Evolutionary conservation across 2,113 vertebrate species (phyloP).

Genomic region (Hemichromis elongatus): DNA sequence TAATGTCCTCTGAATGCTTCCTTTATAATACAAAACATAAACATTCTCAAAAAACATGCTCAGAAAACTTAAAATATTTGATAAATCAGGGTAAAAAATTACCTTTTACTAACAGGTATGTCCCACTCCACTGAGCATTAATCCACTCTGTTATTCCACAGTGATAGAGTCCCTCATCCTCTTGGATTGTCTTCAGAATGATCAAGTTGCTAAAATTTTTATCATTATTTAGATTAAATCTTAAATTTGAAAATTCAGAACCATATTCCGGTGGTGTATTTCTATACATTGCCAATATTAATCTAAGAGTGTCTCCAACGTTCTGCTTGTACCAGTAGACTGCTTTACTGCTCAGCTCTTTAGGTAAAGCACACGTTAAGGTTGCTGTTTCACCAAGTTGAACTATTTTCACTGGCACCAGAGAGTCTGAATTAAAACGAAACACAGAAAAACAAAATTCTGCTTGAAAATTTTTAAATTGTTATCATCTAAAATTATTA

Average conservation of each 20-base stretch:
- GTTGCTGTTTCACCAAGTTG: too few relatives aligned
- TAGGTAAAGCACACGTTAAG: too few relatives aligned
- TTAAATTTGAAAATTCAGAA: too few relatives aligned
- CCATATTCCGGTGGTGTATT: neutral
- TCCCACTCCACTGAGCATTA: neutral
- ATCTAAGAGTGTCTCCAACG: neutral
- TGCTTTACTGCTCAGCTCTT: too few relatives aligned
- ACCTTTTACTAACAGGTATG: conserved; percentile 9
- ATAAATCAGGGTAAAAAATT: neutral
- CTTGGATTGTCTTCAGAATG: too few relatives aligned
- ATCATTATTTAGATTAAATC: too few relatives aligned
- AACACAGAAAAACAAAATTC: too few relatives aligned
- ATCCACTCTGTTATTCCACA: neutral
- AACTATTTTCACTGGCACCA: too few relatives aligned
- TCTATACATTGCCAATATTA: neutral
- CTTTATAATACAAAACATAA: neutral
- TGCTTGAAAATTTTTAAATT: accelerated
- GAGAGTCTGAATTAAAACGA: neutral
- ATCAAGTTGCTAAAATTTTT: too few relatives aligned
- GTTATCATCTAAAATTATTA: accelerated
- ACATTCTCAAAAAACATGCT: too few relatives aligned
- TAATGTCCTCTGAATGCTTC: neutral
- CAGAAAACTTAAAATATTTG: neutral
- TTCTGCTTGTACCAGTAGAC: too few relatives aligned
- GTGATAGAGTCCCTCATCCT: neutral